Evolutionary conservation across 2,888 invertebrate species (phyloP).

Genomic region (Acanthosepion pharaonis): DNA sequence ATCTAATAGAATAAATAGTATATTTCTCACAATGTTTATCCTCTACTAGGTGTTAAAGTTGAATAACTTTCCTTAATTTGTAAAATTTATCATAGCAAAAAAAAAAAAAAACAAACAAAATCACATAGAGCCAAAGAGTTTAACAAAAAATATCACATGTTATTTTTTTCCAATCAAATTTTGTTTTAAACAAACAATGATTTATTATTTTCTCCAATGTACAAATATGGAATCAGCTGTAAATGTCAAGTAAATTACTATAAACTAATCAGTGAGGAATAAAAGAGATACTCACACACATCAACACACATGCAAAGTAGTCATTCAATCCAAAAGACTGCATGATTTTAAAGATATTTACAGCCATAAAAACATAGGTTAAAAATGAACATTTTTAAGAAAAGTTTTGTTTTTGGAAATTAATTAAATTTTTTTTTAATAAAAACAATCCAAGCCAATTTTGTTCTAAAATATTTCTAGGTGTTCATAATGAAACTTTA

Average conservation of each 20-base stretch:
- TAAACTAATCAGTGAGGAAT: neutral
- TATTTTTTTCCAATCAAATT: neutral
- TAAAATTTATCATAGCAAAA: neutral
- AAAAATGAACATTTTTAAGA: neutral
- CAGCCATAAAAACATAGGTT: neutral
- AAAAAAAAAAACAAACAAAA: neutral
- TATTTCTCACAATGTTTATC: neutral
- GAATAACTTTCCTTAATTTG: neutral
- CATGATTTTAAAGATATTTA: neutral
- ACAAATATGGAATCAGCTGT: neutral
- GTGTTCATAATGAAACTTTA: too few species aligned
- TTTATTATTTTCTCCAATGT: neutral
- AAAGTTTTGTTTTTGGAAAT: neutral
- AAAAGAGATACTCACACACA: neutral
- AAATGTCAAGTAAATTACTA: neutral
- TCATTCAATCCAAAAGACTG: neutral
- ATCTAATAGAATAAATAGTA: neutral
- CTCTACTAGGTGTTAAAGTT: neutral
- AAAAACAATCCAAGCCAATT: neutral
- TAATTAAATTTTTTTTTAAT: neutral
- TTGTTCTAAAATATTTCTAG: neutral
- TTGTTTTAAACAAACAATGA: neutral
- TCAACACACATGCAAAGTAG: neutral
- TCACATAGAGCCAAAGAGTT: neutral
- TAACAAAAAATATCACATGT: constrained; percentile 33